Evolutionary conservation across 37 sponge, comb jelly and placozoan species (phyloP), one percentile per base, ranked within the genome.

Genomic region (Amphimedon queenslandica): DNA sequence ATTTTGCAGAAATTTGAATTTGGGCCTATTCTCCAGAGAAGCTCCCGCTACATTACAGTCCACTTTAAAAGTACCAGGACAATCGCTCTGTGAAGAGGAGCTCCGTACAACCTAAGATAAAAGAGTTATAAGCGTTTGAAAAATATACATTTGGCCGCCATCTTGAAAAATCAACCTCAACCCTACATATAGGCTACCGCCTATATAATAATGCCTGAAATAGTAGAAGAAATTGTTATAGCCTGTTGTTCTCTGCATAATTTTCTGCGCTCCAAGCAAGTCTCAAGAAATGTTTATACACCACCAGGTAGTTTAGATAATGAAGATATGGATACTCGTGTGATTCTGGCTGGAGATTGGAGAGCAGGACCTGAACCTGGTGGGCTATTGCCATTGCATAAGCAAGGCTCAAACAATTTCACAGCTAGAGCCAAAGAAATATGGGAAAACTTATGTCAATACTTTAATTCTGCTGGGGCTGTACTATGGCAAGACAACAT

Each of bases 161-260:
- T n/a, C n/a, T n/a, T n/a, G n/a, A n/a, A n/a, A n/a, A n/a, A n/a
- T n/a, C n/a, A n/a, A n/a, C n/a, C n/a, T n/a, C n/a, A n/a, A n/a
- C n/a, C n/a, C n/a, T n/a, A n/a, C n/a, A n/a, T n/a, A n/a, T n/a
- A n/a, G n/a, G n/a, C n/a, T n/a, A n/a, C n/a, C n/a, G n/a, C n/a
- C n/a, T n/a, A n/a, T n/a, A n/a, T n/a, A n/a, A n/a, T n/a, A n/a
- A n/a, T n/a, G n/a, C n/a, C n/a, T n/a, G n/a, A n/a, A n/a, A n/a
- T n/a, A n/a, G n/a, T n/a, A n/a, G n/a, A n/a, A n/a, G n/a, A n/a
- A n/a, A n/a, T n/a, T n/a, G n/a, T n/a, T n/a, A n/a, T n/a, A n/a
- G n/a, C n/a, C n/a, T 67, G 65, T 27, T 38, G 42, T 29, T 6
- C 24, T 11, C 31, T 76, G 16, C 77, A 76, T 53, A 76, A 76